These are phyloP conservation scores for Grammomys dolichurus DNA, from an alignment of 2,113 vertebrate genomes.

Conservation along the genomic window DNA sequence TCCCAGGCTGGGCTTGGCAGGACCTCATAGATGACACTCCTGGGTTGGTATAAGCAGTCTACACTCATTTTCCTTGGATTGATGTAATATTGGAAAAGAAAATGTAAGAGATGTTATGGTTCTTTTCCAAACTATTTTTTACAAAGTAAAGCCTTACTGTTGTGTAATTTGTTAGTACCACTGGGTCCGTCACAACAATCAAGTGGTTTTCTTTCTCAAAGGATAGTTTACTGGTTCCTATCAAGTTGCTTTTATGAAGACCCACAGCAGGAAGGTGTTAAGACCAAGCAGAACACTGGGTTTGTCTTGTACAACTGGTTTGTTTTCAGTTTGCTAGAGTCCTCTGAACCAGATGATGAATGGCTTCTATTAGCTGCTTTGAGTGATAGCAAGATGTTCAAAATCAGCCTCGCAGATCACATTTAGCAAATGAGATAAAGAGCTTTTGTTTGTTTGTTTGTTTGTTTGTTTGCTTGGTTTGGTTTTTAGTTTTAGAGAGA, in stretches of 20 bases:
- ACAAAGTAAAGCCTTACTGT: not conserved
- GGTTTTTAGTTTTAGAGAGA: not conserved
- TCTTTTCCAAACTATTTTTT: slow-evolving; percentile 14
- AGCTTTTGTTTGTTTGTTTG: not conserved
- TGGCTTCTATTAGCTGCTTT: not conserved
- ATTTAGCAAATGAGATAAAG: not conserved
- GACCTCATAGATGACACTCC: not conserved
- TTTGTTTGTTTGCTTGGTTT: not conserved
- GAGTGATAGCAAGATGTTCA: not conserved
- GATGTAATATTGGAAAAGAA: not conserved
- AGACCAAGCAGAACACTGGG: not conserved
- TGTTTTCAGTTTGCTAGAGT: not conserved
- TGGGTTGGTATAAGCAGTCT: not conserved
- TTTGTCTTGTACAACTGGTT: not conserved
- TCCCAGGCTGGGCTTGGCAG: not conserved
- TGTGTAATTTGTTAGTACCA: not conserved
- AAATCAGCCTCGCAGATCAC: not conserved
- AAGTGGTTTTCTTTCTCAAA: not conserved
- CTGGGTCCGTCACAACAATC: not conserved
- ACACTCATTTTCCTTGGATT: not conserved
- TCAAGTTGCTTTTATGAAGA: not conserved
- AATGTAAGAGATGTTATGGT: not conserved
- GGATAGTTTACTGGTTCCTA: not conserved
- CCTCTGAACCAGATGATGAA: not conserved
- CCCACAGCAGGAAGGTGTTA: not conserved